Conservation (phyloP, 2,113 vertebrate genomes). For the Bagarius yarrelli region DNA sequence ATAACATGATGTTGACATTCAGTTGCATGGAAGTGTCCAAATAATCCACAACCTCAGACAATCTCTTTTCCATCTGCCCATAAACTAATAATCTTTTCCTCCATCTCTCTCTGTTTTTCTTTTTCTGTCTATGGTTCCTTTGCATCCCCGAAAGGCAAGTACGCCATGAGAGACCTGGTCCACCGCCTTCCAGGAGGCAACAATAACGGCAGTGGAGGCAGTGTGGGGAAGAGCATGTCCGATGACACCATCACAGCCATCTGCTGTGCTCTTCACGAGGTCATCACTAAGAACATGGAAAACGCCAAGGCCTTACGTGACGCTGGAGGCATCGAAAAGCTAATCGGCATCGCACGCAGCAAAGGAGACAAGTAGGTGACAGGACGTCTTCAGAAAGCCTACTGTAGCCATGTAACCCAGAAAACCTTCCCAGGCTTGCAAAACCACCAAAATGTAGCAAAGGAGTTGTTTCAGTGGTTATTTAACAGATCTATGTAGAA, state of each 20-base stretch:
- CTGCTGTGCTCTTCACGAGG: constrained; percentile 97
- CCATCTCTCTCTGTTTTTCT: background rate
- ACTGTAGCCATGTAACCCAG: background rate
- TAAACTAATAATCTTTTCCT: constrained; percentile 4
- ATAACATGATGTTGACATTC: background rate
- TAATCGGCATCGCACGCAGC: constrained; percentile 97
- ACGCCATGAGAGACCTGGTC: constrained; percentile 98
- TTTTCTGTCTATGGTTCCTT: background rate
- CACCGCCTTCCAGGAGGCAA: constrained; percentile 91
- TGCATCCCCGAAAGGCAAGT: constrained; percentile 79
- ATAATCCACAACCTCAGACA: constrained; percentile 1
- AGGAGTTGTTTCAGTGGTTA: background rate
- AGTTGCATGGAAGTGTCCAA: background rate
- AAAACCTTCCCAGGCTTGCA: background rate
- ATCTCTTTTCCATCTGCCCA: background rate
- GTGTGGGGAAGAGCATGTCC: constrained; percentile 91
- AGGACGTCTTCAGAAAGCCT: background rate
- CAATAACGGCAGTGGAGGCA: constrained; percentile 67
- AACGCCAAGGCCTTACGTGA: constrained; percentile 98
- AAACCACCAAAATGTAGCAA: background rate
- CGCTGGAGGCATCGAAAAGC: constrained; percentile 96
- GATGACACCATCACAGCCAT: constrained; percentile 97
- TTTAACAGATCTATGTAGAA: background rate
- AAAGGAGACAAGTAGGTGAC: constrained; percentile 98
- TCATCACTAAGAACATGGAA: constrained; percentile 99